phyloP scores from a whole-genome alignment of 2,113 vertebrate species.

The Pomatostomus ruficeps region DNA sequence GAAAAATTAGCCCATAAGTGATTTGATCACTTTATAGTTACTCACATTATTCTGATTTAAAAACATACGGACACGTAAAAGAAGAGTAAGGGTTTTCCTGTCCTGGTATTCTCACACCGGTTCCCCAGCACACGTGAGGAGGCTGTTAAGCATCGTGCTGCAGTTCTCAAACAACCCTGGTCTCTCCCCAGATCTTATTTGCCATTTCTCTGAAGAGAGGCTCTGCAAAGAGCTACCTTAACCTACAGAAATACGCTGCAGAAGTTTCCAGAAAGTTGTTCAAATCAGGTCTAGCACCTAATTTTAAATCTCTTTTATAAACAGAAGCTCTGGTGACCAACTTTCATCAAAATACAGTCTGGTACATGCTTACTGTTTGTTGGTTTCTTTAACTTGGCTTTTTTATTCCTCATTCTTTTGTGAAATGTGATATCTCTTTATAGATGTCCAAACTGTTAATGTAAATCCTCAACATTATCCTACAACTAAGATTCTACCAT shows the following conservation, averaged over 20 bases:
- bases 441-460: background rate
- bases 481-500: background rate
- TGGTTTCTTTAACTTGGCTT: background rate
- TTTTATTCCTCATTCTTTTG: background rate
- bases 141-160: background rate
- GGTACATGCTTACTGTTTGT: background rate
- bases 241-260: background rate
- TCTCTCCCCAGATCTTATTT: background rate
- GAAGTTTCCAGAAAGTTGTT: background rate
- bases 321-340: background rate
- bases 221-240: background rate
- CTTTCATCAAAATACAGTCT: background rate
- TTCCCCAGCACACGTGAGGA: fast-evolving
- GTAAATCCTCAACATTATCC: background rate
- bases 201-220: background rate
- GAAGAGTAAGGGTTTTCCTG: background rate
- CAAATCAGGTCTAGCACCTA: background rate
- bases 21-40: background rate
- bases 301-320: background rate
- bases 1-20: background rate
- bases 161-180: background rate
- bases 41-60: background rate
- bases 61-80: background rate
- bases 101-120: fast-evolving
- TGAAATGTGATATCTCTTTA: background rate